These are phyloP conservation scores for Daubentonia madagascariensis DNA, from an alignment of 2,113 vertebrate species.

Conservation along the genomic window DNA sequence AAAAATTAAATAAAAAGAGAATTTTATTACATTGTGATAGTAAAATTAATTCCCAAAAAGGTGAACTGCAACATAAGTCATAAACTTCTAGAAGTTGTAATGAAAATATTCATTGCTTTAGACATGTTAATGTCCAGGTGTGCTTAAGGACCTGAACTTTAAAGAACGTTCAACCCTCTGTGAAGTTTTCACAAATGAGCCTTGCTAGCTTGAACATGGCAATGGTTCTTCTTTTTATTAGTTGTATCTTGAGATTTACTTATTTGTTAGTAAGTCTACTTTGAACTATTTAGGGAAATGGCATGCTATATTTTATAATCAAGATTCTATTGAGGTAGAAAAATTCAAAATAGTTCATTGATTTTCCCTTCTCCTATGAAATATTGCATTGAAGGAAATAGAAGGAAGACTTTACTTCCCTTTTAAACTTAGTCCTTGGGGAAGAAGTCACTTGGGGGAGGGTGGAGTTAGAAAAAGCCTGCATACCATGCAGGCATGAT, in stretches of 20 bases:
- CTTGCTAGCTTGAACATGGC: neutral
- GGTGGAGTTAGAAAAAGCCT: neutral
- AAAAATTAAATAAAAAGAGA: neutral
- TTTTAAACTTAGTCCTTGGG: neutral
- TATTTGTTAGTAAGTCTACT: neutral
- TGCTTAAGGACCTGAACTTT: neutral
- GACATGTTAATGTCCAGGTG: neutral
- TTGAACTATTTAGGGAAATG: constrained; percentile 1
- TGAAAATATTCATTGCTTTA: neutral
- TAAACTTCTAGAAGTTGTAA: neutral
- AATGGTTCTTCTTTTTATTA: neutral
- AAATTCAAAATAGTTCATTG: neutral
- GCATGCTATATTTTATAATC: neutral
- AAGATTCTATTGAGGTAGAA: neutral
- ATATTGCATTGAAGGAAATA: neutral
- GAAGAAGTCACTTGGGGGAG: neutral
- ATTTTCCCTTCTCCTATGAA: neutral
- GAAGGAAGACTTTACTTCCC: neutral
- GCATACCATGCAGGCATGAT: neutral
- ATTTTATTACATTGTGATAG: neutral
- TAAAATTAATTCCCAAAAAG: neutral
- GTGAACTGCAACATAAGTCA: neutral
- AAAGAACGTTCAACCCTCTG: neutral
- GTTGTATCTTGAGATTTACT: neutral
- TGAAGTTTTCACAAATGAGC: constrained; percentile 13